These are phyloP conservation scores for Platypus cylindrus DNA, from an alignment of 2,888 invertebrate genomes.

Conservation along the genomic window DNA sequence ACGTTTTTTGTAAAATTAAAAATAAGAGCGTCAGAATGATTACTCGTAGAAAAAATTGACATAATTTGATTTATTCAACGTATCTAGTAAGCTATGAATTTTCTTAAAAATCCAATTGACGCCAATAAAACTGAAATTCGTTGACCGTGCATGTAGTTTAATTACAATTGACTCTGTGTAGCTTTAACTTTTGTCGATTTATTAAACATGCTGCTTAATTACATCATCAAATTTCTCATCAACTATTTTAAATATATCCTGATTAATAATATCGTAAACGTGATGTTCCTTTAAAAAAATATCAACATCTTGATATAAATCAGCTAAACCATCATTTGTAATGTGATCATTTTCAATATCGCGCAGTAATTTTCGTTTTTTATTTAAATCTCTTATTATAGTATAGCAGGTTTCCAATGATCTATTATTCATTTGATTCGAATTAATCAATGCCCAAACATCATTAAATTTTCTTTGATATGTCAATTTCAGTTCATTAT, in stretches of 20 bases:
- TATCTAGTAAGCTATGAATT: too few relatives aligned
- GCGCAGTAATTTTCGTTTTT: constrained; percentile 28
- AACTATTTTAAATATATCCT: constrained; percentile 20
- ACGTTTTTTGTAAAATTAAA: too few relatives aligned
- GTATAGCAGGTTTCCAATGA: constrained; percentile 24
- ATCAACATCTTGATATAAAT: constrained; percentile 28
- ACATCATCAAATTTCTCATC: constrained; percentile 2
- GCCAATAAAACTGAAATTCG: too few relatives aligned
- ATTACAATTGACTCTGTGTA: too few relatives aligned
- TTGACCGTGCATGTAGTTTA: too few relatives aligned
- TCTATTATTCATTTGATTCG: constrained; percentile 18
- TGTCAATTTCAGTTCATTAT: constrained; percentile 21
- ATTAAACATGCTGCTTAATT: too few relatives aligned
- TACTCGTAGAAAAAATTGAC: too few relatives aligned
- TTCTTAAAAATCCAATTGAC: too few relatives aligned
- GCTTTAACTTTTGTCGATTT: too few relatives aligned
- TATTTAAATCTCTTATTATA: constrained; percentile 28
- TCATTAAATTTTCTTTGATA: constrained; percentile 25
- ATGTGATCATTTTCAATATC: constrained; percentile 29
- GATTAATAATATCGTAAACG: constrained; percentile 18
- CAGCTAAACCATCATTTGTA: constrained; percentile 24
- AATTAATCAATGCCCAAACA: constrained; percentile 28
- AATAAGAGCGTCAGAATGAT: too few relatives aligned
- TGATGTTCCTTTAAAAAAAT: constrained; percentile 26
- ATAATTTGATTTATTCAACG: too few relatives aligned